These are phyloP conservation scores for Andrena dorsata DNA, from an alignment of 2,888 invertebrate species.

Conservation along the genomic window DNA sequence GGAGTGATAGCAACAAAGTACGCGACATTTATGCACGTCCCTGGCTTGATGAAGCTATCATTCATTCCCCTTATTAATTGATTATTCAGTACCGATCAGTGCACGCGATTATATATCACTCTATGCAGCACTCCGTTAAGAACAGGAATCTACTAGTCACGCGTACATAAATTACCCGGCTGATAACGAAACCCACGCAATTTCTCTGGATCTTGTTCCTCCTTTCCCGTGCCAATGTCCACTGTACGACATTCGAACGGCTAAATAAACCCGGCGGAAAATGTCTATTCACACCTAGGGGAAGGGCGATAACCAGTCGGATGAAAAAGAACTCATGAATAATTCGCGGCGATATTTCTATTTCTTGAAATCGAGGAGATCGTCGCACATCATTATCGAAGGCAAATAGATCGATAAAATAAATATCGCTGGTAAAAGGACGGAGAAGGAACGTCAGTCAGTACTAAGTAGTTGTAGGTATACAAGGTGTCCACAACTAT, in stretches of 20 bases:
- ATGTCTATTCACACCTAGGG: conserved; percentile 37
- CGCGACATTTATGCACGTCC: conserved; percentile 39
- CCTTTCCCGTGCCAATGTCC: conserved; percentile 36
- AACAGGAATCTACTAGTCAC: conserved; percentile 58
- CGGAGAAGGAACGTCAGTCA: neutral
- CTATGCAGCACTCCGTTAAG: conserved; percentile 30
- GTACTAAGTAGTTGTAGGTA: neutral
- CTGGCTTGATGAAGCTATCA: conserved; percentile 48
- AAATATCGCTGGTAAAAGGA: neutral
- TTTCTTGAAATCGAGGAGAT: conserved; percentile 2
- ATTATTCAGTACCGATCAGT: conserved; percentile 55
- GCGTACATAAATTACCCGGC: conserved; percentile 58
- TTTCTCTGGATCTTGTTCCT: conserved; percentile 53
- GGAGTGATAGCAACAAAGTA: neutral
- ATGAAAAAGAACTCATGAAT: conserved; percentile 42
- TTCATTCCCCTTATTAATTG: conserved; percentile 60
- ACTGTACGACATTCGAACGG: conserved; percentile 34
- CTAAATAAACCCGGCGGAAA: conserved; percentile 38
- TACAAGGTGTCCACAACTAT: too few relatives aligned
- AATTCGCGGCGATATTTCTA: conserved; percentile 22
- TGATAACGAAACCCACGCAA: conserved; percentile 66
- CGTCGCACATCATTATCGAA: conserved; percentile 32
- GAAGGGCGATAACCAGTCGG: conserved; percentile 43
- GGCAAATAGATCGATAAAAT: neutral
- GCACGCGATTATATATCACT: conserved; percentile 54